Base-by-base conservation (phyloP, 2,888 invertebrate genomes). In the Caenorhabditis macrosperma region DNA sequence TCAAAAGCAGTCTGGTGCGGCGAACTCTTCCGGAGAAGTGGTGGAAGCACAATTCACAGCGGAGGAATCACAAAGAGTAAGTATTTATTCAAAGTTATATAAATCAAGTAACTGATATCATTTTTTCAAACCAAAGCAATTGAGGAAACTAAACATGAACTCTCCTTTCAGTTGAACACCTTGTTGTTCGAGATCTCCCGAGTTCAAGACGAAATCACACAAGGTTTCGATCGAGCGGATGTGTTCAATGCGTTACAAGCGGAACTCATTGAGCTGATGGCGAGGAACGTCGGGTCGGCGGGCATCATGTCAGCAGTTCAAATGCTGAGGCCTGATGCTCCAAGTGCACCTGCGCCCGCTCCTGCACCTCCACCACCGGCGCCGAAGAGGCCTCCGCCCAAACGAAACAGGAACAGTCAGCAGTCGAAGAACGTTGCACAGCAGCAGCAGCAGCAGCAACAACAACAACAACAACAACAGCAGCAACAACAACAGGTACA, bases 341-440 rank as follows among this genome's bases (percentile, higher is more conserved):
- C 41, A 15, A n/a, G 28, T 6, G 6, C 17, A 22, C 48, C 12
- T 7, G 5, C 15, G 5, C 20, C 6, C 9, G 17, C 54, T 7
- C 57, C 41, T 5, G n/a, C 59, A 15, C 28, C 57, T 10, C 26
- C 35, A n/a, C 30, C 35, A 7, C 24, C 17, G 9, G 52, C 20
- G 10, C 28, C 28, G 0, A 60, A 67, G 30, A 60, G 48, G 22
- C 22, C 44, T 0, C 10, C 44, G 24, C 41, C 50, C 4, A 66
- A 66, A 17, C 52, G 24, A 22, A 71, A 68, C 4, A 22, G 41
- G 41, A 33, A 46, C 38, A 17, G 12, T 2, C 33, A 57, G 17
- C 44, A 35, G 15, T 1, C 44, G 15, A 57, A 55, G n/a, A 63
- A 52, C 24, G 20, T 17, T 9, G 55, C 59, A 20, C 55, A 77